A percentile compares a stretch with the other conserved stretches of the same genome.
Evolutionary conservation across 1,140 invertebrate genomes (phyloP).

Genomic region (Dinothrombium tinctorium): DNA sequence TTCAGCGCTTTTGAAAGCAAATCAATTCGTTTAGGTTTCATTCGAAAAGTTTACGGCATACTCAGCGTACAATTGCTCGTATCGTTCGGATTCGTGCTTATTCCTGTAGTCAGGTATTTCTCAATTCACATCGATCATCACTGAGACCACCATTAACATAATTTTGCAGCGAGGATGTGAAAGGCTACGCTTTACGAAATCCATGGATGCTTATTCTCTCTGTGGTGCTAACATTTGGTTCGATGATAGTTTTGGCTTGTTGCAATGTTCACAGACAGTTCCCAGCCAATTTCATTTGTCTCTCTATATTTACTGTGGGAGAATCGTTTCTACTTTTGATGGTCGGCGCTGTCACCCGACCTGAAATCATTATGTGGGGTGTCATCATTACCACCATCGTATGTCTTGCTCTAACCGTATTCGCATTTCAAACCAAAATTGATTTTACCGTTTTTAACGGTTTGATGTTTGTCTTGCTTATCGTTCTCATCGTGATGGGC

Average conservation of each 20-base stretch:
- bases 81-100: conserved; percentile 23
- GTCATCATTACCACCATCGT: conserved; percentile 47
- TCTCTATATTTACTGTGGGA: conserved; percentile 38
- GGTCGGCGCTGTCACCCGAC: conserved; percentile 19
- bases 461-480: conserved; percentile 42
- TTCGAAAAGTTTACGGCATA: conserved; percentile 27
- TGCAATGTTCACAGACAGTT: conserved; percentile 54
- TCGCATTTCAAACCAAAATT: conserved; percentile 63
- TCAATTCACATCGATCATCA: no score
- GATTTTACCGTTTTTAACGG: conserved; percentile 53
- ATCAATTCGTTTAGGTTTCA: conserved; percentile 18
- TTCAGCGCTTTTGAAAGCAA: neutral
- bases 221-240: neutral
- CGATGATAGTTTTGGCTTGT: conserved; percentile 40
- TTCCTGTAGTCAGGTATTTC: no score
- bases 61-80: conserved; percentile 23
- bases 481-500: conserved; percentile 61
- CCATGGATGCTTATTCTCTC: conserved; percentile 1
- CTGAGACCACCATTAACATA: no score
- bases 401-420: conserved; percentile 6
- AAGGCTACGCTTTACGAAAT: neutral
- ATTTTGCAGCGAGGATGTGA: conserved; percentile 15
- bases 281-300: conserved; percentile 68
- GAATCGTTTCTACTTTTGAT: conserved; percentile 1
- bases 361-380: conserved; percentile 38